These are phyloP conservation scores for Microchrysa polita DNA, from an alignment of 2,888 invertebrate species.

Conservation along the genomic window DNA sequence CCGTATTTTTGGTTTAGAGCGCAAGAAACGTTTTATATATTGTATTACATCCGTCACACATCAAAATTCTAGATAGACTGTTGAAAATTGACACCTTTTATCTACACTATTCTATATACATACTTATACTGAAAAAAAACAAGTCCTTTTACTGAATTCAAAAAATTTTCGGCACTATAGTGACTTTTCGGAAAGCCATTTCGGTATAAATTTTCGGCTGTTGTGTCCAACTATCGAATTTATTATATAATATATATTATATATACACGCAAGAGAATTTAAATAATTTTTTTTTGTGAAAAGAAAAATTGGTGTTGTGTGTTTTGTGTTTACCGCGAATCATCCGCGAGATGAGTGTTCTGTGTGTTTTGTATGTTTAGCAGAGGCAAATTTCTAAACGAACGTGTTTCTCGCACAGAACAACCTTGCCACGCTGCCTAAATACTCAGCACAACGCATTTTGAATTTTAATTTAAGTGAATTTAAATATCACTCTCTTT, in stretches of 20 bases:
- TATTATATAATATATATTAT: slow-evolving; percentile 33
- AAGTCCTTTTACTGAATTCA: slow-evolving; percentile 8
- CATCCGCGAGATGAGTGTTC: too few species aligned
- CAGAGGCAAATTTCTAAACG: not conserved
- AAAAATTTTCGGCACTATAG: slow-evolving; percentile 46
- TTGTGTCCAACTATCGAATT: slow-evolving; percentile 24
- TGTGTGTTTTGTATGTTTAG: not conserved
- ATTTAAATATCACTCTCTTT: not conserved
- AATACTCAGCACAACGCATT: slow-evolving; percentile 5
- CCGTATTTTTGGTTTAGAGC: slow-evolving; percentile 21
- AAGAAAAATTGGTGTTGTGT: not conserved
- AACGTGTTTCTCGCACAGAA: not conserved
- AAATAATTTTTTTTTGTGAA: not conserved
- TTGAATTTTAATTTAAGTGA: not conserved
- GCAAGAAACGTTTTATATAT: too few species aligned
- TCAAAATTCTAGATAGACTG: not conserved
- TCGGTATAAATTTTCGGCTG: slow-evolving; percentile 11
- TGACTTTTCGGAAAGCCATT: slow-evolving; percentile 17
- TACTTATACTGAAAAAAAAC: not conserved
- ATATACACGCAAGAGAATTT: slow-evolving; percentile 5
- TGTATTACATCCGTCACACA: too few species aligned
- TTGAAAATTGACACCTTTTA: slow-evolving; percentile 21
- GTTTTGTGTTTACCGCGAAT: not conserved
- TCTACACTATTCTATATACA: not conserved
- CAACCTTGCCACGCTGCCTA: slow-evolving; percentile 25